A percentile compares a stretch with the other conserved stretches of the same genome.
Conservation (phyloP, 1,140 invertebrate species). For the Drosophila busckii region DNA sequence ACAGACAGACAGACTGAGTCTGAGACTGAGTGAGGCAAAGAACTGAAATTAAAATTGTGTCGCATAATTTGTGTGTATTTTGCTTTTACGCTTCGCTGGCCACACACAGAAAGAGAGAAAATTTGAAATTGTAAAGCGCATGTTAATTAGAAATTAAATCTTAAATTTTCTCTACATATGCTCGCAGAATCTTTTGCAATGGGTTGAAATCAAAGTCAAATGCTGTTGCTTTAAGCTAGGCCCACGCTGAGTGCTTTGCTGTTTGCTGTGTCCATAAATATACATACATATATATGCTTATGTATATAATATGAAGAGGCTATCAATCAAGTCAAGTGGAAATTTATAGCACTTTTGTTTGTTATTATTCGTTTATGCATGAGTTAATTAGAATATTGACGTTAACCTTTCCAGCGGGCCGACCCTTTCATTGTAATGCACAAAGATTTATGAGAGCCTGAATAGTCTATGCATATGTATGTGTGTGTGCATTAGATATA, state of each 20-base stretch:
- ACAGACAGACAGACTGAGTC: not conserved
- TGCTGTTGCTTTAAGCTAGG: no score
- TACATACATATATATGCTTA: slow-evolving; percentile 1
- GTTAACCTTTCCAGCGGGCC: slow-evolving; percentile 48
- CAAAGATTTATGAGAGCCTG: slow-evolving; percentile 53
- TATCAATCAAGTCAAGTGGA: slow-evolving; percentile 76
- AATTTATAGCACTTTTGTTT: slow-evolving; percentile 78
- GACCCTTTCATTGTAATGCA: slow-evolving; percentile 54
- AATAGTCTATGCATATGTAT: not conserved
- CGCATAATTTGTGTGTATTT: slow-evolving; percentile 17
- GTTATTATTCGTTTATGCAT: slow-evolving; percentile 77
- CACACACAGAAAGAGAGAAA: slow-evolving; percentile 1
- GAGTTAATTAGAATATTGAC: slow-evolving; percentile 77
- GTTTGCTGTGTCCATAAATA: not conserved
- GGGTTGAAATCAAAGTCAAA: no score
- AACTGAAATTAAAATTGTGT: slow-evolving; percentile 11
- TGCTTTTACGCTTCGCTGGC: not conserved
- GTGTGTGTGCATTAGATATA: slow-evolving; percentile 17
- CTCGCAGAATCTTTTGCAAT: no score
- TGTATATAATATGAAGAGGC: slow-evolving; percentile 40
- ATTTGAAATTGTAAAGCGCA: slow-evolving; percentile 23
- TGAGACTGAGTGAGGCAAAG: not conserved
- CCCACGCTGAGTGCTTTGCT: no score
- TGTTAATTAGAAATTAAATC: slow-evolving; percentile 26
- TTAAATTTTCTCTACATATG: no score